Evolutionary conservation across 2,113 vertebrate species (phyloP), one percentile per base, ranked within the genome.

Genomic region (Apteryx mantelli): DNA sequence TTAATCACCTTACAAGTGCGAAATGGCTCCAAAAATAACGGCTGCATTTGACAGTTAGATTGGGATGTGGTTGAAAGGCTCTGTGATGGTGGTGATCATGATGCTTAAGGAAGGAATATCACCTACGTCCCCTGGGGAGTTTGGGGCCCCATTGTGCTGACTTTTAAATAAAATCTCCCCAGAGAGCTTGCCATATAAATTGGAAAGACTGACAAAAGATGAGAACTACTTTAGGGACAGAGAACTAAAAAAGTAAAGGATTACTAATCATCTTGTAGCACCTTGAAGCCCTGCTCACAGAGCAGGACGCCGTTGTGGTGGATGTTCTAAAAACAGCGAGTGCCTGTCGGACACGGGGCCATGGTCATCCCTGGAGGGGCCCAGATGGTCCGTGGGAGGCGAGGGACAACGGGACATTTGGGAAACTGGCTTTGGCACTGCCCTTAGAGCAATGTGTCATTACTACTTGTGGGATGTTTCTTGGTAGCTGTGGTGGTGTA

Each of bases 241-340:
- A 44, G 30, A 36, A n/a, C 1, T 53, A 68, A 15, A 83, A 50
- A 70, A 93, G 53, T 8, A 70, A 52, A 76, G 48, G 48, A 13
- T 76, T 84, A 1, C 61, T 36, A 7, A 48, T n/a, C 20, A 24
- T 44, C 22, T 13, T 65, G 77, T 40, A 74, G 89, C 14, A 4
- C 2, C 0, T 0, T 50, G n/a, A 52, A 81, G 66, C 34, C 24
- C 38, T 82, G 36, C 40, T 60, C 1, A 1, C 42, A 32, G 76
- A 36, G 1, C 73, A 40, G 60, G 60, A 36, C 17, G 65, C 68
- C 1, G 0, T 0, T 8, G 34, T 46, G 40, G 17, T 46, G 60
- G 53, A 2, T 50, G 18, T 24, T 80, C 36, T n/a, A 44, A 26
- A 70, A 86, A 9, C 76, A 68, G 18, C 0, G 26, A 55, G 1